Percentiles rank a stretch among this genome's conserved stretches.
Evolutionary conservation across 1,140 invertebrate species (phyloP).

Genomic region (Brachionus koreanus): DNA sequence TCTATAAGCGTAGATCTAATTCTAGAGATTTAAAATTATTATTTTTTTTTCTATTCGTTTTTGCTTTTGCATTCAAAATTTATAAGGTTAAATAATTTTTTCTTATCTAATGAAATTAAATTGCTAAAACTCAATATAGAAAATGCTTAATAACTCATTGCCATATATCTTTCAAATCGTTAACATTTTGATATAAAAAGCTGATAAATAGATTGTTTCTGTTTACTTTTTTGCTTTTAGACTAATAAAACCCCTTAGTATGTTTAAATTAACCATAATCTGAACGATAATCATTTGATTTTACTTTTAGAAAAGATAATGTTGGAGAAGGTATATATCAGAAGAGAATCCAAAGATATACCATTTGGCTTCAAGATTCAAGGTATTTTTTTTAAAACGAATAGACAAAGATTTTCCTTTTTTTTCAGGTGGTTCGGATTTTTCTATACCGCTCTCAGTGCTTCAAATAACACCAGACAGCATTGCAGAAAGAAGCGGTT

Average conservation of each 20-base stretch:
- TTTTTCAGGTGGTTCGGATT: slow-evolving; percentile 22
- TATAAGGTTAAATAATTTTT: slow-evolving; percentile 38
- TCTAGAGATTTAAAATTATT: not conserved
- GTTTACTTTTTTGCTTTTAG: not conserved
- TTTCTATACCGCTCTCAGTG: slow-evolving; percentile 27
- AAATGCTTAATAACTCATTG: not conserved
- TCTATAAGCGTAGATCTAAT: not conserved
- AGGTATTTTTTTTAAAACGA: not conserved
- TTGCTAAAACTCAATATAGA: not conserved
- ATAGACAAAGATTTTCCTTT: not conserved
- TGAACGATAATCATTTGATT: not conserved
- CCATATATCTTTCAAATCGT: not conserved
- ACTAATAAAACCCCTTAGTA: slow-evolving; percentile 1
- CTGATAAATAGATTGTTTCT: not conserved
- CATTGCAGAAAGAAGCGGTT: slow-evolving; percentile 51
- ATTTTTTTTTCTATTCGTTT: slow-evolving; percentile 10
- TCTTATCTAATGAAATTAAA: slow-evolving; percentile 20
- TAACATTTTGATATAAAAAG: slow-evolving; percentile 4
- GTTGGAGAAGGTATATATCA: not conserved
- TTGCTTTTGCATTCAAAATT: not conserved
- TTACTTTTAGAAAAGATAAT: slow-evolving; percentile 5
- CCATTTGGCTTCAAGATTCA: slow-evolving; percentile 42
- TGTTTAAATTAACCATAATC: not conserved
- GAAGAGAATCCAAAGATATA: not conserved
- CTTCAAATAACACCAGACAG: slow-evolving; percentile 55